Evolutionary conservation across 2,888 invertebrate genomes (phyloP).

Genomic region (Drosophila glabriapex): DNA sequence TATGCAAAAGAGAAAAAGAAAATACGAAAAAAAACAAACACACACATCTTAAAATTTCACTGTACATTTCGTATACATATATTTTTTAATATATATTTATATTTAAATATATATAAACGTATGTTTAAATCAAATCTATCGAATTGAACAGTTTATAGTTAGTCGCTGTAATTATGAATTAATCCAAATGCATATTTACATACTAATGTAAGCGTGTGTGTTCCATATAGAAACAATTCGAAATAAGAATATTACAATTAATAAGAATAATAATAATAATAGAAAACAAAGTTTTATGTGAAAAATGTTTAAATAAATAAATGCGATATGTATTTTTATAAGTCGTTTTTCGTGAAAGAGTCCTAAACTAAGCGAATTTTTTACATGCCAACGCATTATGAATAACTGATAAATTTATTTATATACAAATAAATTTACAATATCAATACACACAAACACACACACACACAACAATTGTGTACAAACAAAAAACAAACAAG

Average conservation of each 20-base stretch:
- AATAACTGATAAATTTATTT: conserved; percentile 63
- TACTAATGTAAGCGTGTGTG: conserved; percentile 38
- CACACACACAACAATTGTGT: conserved; percentile 67
- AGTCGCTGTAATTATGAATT: conserved; percentile 43
- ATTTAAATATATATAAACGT: background rate
- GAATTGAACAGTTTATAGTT: conserved; percentile 47
- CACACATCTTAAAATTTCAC: conserved; percentile 17
- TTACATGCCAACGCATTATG: conserved; percentile 68
- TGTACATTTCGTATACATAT: conserved; percentile 48
- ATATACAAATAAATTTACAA: conserved; percentile 61
- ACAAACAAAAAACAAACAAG: conserved; percentile 65
- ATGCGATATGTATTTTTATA: conserved; percentile 81
- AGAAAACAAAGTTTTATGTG: conserved; percentile 57
- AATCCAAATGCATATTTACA: conserved; percentile 36
- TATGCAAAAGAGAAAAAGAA: conserved; percentile 31
- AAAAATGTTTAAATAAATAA: conserved; percentile 62
- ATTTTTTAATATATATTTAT: conserved; percentile 10
- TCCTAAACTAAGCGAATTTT: conserved; percentile 65
- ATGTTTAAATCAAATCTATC: conserved; percentile 50
- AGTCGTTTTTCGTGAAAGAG: conserved; percentile 67
- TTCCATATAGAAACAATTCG: conserved; percentile 48
- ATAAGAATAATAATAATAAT: background rate
- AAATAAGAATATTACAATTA: conserved; percentile 7
- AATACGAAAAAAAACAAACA: conserved; percentile 14
- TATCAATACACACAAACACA: conserved; percentile 26